phyloP scores from a whole-genome alignment of 2,113 vertebrate species.

The Mastomys natalensis region DNA sequence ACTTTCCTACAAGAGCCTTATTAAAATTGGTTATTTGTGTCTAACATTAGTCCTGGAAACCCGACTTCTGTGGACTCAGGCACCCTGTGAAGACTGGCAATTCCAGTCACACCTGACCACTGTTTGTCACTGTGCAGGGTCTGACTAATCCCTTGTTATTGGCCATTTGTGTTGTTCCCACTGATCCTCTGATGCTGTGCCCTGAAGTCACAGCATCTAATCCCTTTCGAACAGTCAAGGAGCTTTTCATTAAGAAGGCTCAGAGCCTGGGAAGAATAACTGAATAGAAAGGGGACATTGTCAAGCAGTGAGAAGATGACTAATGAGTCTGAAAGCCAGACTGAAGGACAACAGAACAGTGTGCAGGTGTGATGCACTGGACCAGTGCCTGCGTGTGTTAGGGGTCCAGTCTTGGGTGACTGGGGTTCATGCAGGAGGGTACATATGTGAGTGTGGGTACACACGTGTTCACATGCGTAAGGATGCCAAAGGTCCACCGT shows the following conservation, averaged over 20 bases:
- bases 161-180: background rate
- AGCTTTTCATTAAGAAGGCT: conserved; percentile 41
- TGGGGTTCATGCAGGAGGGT: background rate
- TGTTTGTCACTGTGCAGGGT: background rate
- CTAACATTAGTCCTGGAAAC: background rate
- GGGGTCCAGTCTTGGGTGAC: background rate
- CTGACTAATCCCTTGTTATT: background rate
- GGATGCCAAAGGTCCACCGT: background rate
- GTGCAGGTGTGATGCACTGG: background rate
- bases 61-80: background rate
- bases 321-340: conserved; percentile 42
- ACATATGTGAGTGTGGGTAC: background rate
- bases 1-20: background rate
- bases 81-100: accelerated
- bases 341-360: background rate
- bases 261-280: conserved; percentile 24
- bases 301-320: background rate
- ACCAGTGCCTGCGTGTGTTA: background rate
- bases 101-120: background rate
- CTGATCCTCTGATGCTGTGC: background rate
- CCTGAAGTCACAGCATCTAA: background rate
- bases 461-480: background rate
- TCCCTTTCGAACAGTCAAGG: conserved; percentile 57
- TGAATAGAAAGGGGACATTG: conserved; percentile 20
- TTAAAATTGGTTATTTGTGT: background rate